Base-by-base conservation (phyloP, 2,888 invertebrate species). In the Cryptocephalus moraei region DNA sequence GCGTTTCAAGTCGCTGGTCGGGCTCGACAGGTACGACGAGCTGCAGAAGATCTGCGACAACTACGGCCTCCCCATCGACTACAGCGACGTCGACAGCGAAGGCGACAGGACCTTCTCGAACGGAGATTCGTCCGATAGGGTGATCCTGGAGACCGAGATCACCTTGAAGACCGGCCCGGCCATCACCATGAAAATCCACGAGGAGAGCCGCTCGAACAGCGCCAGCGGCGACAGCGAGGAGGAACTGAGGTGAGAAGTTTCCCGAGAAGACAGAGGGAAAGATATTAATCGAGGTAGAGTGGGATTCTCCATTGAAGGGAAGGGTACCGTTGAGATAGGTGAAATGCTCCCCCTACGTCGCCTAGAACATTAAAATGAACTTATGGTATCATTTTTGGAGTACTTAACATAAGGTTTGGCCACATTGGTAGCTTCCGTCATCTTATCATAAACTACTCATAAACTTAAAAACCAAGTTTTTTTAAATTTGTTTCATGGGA, bases 141-240 rank as follows among this genome's bases (percentile, higher is more conserved):
- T 89, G 0, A 85, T 89, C 41, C 76, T 89, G 58, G 89, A 89
- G 70, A 88, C 88, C 1, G 88, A 89, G 73, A 86, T 89, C 31
- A 81, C 87, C 61, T 82, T 90, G 53, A 82, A 85, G 62, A 81
- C 86, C 10, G 85, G 87, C 50, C 86, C 86, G 0, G 84, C 84
- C 0, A 81, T 90, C 33, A 89, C 86, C 0, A 88, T 89, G 87
- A 84, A 88, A 33, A 86, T 90, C 46, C 73, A 89, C 14, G 89
- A 90, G 66, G 82, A 84, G 61, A 79, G 63, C 47, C 51, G 61
- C 38, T 39, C 56, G 4, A 59, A 56, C 39, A 63, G 61, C 39
- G 60, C 54, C 4, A 59, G 59, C 10, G 63, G 65, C 48, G 64
- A 67, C 43, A 64, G 61, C 12, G 67, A 66, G 31, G 62, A 64